Percentiles rank a stretch among this genome's conserved stretches.
phyloP scores from a whole-genome alignment of 2,113 vertebrate species.

The Hyperoodon ampullatus region DNA sequence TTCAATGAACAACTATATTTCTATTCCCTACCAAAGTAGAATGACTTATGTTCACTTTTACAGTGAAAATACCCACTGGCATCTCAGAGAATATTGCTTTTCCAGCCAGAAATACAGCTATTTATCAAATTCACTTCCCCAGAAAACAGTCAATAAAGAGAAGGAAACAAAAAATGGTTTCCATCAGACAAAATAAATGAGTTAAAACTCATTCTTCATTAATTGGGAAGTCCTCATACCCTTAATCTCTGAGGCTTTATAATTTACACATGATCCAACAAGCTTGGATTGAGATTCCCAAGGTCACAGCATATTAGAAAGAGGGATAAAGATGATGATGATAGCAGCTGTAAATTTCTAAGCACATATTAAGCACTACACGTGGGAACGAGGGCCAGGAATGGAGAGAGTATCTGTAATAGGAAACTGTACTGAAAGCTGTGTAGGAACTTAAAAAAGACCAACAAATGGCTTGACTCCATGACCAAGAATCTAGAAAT shows the following conservation, averaged over 20 bases:
- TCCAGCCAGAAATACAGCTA: background rate
- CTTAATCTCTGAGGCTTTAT: conserved; percentile 26
- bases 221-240: background rate
- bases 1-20: conserved; percentile 28
- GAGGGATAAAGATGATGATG: background rate
- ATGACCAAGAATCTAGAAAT: conserved; percentile 3
- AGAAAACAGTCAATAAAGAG: background rate
- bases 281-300: background rate
- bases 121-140: conserved; percentile 14
- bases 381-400: background rate
- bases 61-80: conserved; percentile 22
- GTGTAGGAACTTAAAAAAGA: background rate
- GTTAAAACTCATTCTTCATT: conserved; percentile 43
- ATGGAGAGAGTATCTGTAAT: background rate
- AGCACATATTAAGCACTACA: background rate
- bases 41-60: background rate
- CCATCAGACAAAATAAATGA: background rate
- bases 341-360: conserved; percentile 1
- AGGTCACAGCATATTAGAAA: background rate
- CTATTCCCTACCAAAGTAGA: background rate
- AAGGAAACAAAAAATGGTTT: conserved; percentile 38
- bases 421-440: background rate
- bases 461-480: background rate
- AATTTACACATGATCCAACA: conserved; percentile 21
- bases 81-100: conserved; percentile 32